Evolutionary conservation across 1,140 invertebrate genomes (phyloP).

Genomic region (Penaeus vannamei): DNA sequence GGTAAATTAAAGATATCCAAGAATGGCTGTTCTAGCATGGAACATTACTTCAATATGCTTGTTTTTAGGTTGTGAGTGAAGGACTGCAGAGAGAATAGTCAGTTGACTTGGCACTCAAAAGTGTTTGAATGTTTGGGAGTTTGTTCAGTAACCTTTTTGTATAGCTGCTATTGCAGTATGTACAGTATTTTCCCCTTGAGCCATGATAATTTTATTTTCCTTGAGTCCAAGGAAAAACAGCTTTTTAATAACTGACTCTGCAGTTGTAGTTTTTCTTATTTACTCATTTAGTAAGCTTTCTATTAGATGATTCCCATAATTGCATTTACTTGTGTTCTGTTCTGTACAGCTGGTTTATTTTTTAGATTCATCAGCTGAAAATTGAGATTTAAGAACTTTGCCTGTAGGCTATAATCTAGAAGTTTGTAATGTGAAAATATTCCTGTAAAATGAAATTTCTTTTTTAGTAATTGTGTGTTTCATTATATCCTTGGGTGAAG

Average conservation of each 20-base stretch:
- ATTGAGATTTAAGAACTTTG: conserved; percentile 58
- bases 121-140: conserved; percentile 31
- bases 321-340: conserved; percentile 29
- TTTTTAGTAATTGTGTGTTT: conserved; percentile 37
- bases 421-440: conserved; percentile 64
- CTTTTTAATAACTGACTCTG: conserved; percentile 38
- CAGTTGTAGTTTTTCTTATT: conserved; percentile 51
- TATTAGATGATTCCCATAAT: conserved; percentile 32
- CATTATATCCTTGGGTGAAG: too few relatives aligned
- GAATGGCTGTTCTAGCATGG: conserved; percentile 43
- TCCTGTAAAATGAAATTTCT: conserved; percentile 65
- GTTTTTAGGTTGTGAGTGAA: conserved; percentile 58
- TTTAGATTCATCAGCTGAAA: conserved; percentile 34
- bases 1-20: too few relatives aligned
- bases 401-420: conserved; percentile 61
- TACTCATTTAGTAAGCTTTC: conserved; percentile 46
- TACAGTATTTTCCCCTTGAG: conserved; percentile 33
- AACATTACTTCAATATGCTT: conserved; percentile 45
- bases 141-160: neutral
- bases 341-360: conserved; percentile 24
- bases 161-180: conserved; percentile 31
- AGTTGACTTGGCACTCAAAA: conserved; percentile 9
- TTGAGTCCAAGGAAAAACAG: neutral
- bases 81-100: conserved; percentile 39
- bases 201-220: conserved; percentile 38